Percentiles rank a stretch among this genome's conserved stretches.
These are phyloP conservation scores for Musca domestica DNA, from an alignment of 1,140 invertebrate genomes.

Conservation along the genomic window DNA sequence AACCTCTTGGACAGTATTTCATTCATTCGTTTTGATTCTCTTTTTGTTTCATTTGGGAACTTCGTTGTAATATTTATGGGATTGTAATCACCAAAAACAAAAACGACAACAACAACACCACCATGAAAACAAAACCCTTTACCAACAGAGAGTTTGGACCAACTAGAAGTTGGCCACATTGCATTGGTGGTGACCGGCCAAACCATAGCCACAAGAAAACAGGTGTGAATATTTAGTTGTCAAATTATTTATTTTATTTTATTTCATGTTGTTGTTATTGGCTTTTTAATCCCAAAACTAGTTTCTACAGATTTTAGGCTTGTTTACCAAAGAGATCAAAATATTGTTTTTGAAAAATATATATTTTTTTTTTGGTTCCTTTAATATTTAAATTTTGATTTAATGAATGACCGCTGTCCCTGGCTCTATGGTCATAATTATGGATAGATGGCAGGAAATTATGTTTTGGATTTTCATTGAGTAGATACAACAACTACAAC, in stretches of 20 bases:
- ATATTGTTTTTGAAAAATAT: neutral
- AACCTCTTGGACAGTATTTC: no score
- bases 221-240: constrained; percentile 22
- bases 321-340: constrained; percentile 4
- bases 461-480: no score
- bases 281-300: neutral
- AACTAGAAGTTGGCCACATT: no score
- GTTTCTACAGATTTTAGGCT: neutral
- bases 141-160: no score
- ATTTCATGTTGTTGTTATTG: neutral
- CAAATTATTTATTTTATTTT: constrained; percentile 4
- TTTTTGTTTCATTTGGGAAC: no score
- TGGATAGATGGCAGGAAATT: no score
- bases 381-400: neutral
- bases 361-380: neutral
- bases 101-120: constrained; percentile 3
- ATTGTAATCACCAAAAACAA: constrained; percentile 7
- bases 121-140: neutral
- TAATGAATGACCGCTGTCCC: neutral
- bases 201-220: neutral
- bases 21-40: no score
- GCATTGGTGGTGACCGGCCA: no score
- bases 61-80: no score
- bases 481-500: no score
- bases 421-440: neutral